Base-by-base conservation (phyloP, 2,888 invertebrate genomes). In the Argynnis bischoffii region DNA sequence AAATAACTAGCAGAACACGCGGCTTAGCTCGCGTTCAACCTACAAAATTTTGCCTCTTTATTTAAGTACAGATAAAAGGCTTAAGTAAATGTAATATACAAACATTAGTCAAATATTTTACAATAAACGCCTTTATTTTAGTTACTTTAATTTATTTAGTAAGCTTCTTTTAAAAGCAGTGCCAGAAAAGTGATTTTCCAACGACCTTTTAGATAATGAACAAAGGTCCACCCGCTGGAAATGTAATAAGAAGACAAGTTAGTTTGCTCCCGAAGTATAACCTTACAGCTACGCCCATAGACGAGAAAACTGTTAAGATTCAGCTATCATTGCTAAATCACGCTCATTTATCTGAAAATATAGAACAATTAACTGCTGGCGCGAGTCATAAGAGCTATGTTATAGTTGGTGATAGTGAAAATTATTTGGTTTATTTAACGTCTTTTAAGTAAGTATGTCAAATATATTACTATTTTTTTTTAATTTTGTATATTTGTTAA, bases 171-270 rank as follows among this genome's bases (percentile, higher is more conserved):
- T 41, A 11, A 41, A 11, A 8, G 3, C 11, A 41, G 35, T n/a
- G 1, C 6, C 8, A 51, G 16, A 16, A 47, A 61, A 21, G 13
- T n/a, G 14, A 21, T 46, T 64, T 51, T 46, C 13, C 18, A 41
- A 18, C 13, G 13, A 31, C 57, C 54, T 75, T 78, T 35, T 72
- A 96, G 96, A 95, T 96, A 79, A 93, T 96, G 77, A 95, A 95
- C 81, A 94, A 95, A 81, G 94, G 95, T 54, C 94, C 96, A 15
- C 96, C 96, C 55, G 94, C 95, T 74, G 97, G 97, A 4, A 95
- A 95, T 79, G 84, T 94, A 55, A 80, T 97, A 3, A 91, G 94
- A 54, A 95, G 95, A 71, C 93, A 94, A 83, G 93, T 95, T 15
- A 84, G 86, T 55, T 84, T 93, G 21, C 87, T 96, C 4, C 96